Evolutionary conservation across 2,888 invertebrate genomes (phyloP).

Genomic region (Smittia sp.): DNA sequence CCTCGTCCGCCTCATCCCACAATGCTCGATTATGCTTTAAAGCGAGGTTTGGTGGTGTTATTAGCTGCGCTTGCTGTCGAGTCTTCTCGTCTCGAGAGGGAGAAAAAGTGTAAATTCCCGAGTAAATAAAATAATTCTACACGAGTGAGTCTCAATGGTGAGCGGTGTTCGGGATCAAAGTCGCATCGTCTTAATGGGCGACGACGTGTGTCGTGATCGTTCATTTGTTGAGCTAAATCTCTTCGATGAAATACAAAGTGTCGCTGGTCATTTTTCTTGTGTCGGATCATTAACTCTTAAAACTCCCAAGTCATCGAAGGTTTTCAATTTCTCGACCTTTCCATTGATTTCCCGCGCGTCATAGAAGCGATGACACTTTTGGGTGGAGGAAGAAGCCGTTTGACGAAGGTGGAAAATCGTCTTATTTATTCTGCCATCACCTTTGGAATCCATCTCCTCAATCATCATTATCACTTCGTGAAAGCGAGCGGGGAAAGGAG

Average conservation of each 20-base stretch:
- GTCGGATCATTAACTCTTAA: conserved; percentile 12
- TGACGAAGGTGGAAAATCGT: conserved; percentile 39
- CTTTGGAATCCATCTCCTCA: conserved; percentile 34
- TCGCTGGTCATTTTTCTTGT: conserved; percentile 17
- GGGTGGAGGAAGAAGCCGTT: conserved; percentile 23
- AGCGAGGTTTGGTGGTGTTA: conserved; percentile 33
- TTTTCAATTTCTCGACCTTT: background rate
- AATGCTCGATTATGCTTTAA: conserved; percentile 34
- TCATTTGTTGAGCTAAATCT: conserved; percentile 29
- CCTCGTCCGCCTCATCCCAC: background rate
- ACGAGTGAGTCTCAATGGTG: conserved; percentile 21
- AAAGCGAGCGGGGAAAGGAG: background rate
- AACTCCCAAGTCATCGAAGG: background rate
- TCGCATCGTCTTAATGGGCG: conserved; percentile 10
- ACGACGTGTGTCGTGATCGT: conserved; percentile 33
- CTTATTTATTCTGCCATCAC: conserved; percentile 20
- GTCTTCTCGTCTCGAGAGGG: background rate
- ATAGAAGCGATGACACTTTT: conserved; percentile 28
- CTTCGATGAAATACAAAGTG: background rate
- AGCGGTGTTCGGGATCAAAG: conserved; percentile 9
- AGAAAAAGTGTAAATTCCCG: conserved; percentile 23
- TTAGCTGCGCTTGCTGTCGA: conserved; percentile 7
- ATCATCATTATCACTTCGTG: conserved; percentile 31
- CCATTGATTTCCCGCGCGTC: background rate
- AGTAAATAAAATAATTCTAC: conserved; percentile 41